Evolutionary conservation across 2,797 vertebrate genomes (phyloP).

Genomic region (Macroramphosus scolopax): DNA sequence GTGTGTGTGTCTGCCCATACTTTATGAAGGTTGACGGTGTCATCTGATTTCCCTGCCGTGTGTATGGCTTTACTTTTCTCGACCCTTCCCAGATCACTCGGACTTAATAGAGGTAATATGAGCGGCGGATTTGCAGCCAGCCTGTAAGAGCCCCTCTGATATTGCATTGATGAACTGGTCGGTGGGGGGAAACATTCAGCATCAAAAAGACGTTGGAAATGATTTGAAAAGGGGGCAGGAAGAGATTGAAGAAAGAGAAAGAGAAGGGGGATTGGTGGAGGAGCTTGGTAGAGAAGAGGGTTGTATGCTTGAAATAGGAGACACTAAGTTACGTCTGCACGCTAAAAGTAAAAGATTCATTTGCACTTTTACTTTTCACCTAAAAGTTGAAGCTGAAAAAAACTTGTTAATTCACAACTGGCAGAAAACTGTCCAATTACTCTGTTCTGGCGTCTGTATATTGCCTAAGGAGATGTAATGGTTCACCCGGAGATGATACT

Average conservation of each 20-base stretch:
- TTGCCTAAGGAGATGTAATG: too few species aligned
- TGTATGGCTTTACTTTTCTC: slow-evolving; percentile 15
- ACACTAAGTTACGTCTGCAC: too few species aligned
- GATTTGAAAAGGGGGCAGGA: neutral
- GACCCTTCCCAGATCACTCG: slow-evolving; percentile 18
- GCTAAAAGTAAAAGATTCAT: too few species aligned
- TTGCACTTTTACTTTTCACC: too few species aligned
- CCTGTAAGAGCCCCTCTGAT: slow-evolving; percentile 13
- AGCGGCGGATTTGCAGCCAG: slow-evolving; percentile 22
- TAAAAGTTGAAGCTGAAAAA: too few species aligned
- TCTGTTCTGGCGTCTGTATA: too few species aligned
- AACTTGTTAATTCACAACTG: too few species aligned
- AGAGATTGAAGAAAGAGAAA: neutral
- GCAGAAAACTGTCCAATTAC: too few species aligned
- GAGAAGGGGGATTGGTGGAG: too few species aligned
- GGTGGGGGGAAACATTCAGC: slow-evolving; percentile 14
- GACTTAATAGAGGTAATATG: slow-evolving; percentile 27
- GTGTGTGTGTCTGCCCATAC: neutral
- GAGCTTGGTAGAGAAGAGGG: too few species aligned
- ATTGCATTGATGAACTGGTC: slow-evolving; percentile 28
- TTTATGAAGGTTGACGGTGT: slow-evolving; percentile 23
- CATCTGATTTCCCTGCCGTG: slow-evolving; percentile 19
- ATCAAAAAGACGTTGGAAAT: neutral
- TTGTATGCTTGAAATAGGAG: too few species aligned
- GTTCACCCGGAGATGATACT: too few species aligned